Conservation (phyloP, 2,888 invertebrate genomes). For the Dione vanillae region DNA sequence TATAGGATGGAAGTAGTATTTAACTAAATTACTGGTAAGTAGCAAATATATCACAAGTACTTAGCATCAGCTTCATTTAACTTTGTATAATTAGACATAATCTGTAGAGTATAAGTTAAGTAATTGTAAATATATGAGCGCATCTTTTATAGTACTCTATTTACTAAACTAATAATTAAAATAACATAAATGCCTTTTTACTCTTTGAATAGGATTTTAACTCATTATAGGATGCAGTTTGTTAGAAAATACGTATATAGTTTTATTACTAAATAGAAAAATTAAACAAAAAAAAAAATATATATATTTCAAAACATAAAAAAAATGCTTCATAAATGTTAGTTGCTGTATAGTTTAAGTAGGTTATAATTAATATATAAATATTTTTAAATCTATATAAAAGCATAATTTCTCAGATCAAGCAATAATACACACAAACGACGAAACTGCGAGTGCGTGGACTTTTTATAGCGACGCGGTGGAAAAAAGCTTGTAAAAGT, state of each 20-base stretch:
- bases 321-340: background rate
- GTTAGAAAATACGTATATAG: background rate
- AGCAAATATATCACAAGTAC: background rate
- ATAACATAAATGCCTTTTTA: background rate
- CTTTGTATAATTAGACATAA: background rate
- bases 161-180: constrained; percentile 10
- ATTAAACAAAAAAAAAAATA: background rate
- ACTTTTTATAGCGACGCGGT: constrained; percentile 4
- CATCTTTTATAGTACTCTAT: constrained; percentile 3
- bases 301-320: background rate
- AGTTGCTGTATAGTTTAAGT: constrained; percentile 10
- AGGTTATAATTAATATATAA: background rate
- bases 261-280: constrained; percentile 4
- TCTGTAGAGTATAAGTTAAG: background rate
- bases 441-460: background rate
- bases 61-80: background rate
- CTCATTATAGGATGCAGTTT: background rate
- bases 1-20: too few relatives aligned
- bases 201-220: background rate
- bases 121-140: constrained; percentile 7
- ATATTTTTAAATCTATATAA: too few relatives aligned
- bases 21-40: too few relatives aligned
- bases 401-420: background rate
- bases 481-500: background rate
- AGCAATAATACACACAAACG: constrained; percentile 10